Percentiles rank a stretch among this genome's conserved stretches.
phyloP scores from a whole-genome alignment of 2,113 vertebrate species.

The Pteropus alecto region DNA sequence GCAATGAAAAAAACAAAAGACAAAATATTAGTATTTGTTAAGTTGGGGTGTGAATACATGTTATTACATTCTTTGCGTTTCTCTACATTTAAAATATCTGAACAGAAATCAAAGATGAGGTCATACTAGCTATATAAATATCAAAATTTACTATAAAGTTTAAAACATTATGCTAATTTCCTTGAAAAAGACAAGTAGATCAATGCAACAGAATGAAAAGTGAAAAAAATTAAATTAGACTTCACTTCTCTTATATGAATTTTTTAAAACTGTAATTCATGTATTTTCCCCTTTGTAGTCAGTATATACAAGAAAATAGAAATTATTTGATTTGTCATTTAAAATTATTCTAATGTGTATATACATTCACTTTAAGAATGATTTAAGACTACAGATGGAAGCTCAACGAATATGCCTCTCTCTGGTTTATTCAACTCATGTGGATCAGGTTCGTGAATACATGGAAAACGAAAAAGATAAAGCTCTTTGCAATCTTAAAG shows the following conservation, averaged over 20 bases:
- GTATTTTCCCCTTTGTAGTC: neutral
- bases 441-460: slow-evolving; percentile 88
- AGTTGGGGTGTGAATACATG: neutral
- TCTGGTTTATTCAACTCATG: slow-evolving; percentile 92
- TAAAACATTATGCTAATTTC: neutral
- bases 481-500: slow-evolving; percentile 84
- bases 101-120: neutral
- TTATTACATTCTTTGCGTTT: slow-evolving; percentile 5
- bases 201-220: neutral
- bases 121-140: neutral
- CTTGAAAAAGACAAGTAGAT: neutral
- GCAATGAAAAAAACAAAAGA: neutral
- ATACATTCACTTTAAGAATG: slow-evolving; percentile 82
- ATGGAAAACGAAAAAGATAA: slow-evolving; percentile 83
- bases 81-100: neutral
- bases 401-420: slow-evolving; percentile 94
- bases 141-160: neutral
- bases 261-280: neutral
- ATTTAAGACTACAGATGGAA: slow-evolving; percentile 92
- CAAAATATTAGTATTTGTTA: neutral
- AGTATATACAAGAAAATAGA: neutral
- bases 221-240: neutral
- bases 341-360: slow-evolving; percentile 9
- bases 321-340: neutral
- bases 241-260: neutral